Evolutionary conservation across 2,888 invertebrate genomes (phyloP).

Genomic region (Neuroscelio doddi): DNA sequence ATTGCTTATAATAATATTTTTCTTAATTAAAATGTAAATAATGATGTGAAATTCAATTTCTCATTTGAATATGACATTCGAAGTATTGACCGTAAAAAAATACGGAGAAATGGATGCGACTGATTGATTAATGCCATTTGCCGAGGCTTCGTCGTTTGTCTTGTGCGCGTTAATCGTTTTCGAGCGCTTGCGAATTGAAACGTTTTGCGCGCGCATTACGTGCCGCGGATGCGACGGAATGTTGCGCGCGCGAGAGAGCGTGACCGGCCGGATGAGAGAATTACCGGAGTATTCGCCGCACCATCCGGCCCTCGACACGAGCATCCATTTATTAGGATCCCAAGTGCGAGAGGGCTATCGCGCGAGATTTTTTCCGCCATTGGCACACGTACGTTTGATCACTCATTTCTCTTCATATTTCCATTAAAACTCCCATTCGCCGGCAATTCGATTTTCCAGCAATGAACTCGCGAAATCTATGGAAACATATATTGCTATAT

Average conservation of each 20-base stretch:
- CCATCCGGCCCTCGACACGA: constrained; percentile 42
- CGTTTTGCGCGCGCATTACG: constrained; percentile 51
- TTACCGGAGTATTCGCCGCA: constrained; percentile 45
- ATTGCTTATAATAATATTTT: too few relatives aligned
- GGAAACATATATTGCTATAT: too few relatives aligned
- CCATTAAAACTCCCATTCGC: constrained; percentile 1
- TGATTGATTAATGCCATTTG: constrained; percentile 26
- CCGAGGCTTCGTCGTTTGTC: constrained; percentile 45
- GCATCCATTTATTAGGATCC: constrained; percentile 42
- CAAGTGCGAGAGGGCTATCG: constrained; percentile 37
- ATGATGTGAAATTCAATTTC: too few relatives aligned
- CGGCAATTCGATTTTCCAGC: too few relatives aligned
- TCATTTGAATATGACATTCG: too few relatives aligned
- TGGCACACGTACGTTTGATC: constrained; percentile 7
- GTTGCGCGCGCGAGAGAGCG: constrained; percentile 48
- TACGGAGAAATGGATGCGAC: constrained; percentile 23
- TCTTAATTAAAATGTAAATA: too few relatives aligned
- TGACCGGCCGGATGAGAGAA: constrained; percentile 46
- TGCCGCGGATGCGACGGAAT: constrained; percentile 48
- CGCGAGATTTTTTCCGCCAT: constrained; percentile 17
- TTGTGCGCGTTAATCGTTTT: constrained; percentile 51
- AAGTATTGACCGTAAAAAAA: too few relatives aligned
- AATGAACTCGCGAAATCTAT: too few relatives aligned
- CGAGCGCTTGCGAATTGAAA: constrained; percentile 49
- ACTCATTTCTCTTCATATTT: not conserved